phyloP scores from a whole-genome alignment of 2,888 invertebrate genomes.

The Catocala sponsa region DNA sequence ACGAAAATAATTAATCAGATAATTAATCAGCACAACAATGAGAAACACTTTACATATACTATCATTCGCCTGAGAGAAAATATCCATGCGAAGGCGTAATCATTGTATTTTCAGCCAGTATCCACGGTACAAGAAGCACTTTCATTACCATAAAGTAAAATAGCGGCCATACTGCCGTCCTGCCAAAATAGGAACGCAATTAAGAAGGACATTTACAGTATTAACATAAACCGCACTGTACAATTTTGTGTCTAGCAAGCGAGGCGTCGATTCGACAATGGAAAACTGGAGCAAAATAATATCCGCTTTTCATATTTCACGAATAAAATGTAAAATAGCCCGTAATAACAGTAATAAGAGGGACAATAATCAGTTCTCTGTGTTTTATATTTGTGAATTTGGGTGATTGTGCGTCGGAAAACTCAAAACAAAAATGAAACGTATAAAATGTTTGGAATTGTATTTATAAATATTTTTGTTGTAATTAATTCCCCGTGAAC shows the following conservation, averaged over 20 bases:
- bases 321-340: constrained; percentile 41
- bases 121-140: not conserved
- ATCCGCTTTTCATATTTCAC: constrained; percentile 30
- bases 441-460: not conserved
- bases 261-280: constrained; percentile 45
- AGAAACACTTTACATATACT: too few species aligned
- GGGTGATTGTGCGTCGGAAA: not conserved
- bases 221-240: constrained; percentile 48
- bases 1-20: too few species aligned
- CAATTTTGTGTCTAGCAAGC: constrained; percentile 38
- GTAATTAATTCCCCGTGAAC: too few species aligned
- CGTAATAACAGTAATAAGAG: constrained; percentile 32
- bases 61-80: too few species aligned
- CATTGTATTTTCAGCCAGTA: too few species aligned
- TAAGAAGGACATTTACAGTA: constrained; percentile 41
- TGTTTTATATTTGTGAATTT: constrained; percentile 4
- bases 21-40: too few species aligned
- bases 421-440: not conserved
- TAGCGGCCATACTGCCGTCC: constrained; percentile 17
- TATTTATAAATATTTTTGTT: too few species aligned
- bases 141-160: constrained; percentile 16
- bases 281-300: constrained; percentile 21
- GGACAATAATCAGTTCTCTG: constrained; percentile 23
- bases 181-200: constrained; percentile 39
- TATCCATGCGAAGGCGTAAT: too few species aligned